A percentile compares a stretch with the other conserved stretches of the same genome.
Evolutionary conservation across 2,113 vertebrate species (phyloP).

Genomic region (Loxodonta africana): DNA sequence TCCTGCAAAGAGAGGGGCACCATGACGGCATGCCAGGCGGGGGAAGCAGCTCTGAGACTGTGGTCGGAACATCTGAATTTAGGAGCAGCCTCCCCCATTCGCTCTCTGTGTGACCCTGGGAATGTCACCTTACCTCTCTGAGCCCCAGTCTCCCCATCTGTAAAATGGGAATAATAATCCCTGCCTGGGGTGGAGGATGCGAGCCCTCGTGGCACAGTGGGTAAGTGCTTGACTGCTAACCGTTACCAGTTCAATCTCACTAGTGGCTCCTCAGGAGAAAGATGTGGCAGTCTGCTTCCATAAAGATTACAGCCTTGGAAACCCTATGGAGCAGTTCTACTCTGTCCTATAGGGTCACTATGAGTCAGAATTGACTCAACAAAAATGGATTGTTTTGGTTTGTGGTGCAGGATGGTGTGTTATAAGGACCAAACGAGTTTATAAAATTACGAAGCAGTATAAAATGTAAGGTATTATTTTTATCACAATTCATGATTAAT

Average conservation of each 20-base stretch:
- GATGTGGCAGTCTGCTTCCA: too few species aligned
- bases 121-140: background rate
- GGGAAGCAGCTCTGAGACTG: background rate
- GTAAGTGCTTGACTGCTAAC: too few species aligned
- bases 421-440: background rate
- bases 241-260: too few species aligned
- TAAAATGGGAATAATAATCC: background rate
- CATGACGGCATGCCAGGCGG: background rate
- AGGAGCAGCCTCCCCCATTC: background rate
- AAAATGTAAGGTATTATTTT: background rate
- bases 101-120: background rate
- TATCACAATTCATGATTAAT: background rate
- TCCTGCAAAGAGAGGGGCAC: conserved; percentile 86
- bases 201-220: too few species aligned
- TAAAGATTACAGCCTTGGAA: too few species aligned
- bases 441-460: background rate
- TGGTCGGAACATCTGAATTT: background rate
- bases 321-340: too few species aligned
- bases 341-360: too few species aligned
- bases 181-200: background rate
- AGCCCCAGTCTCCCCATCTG: background rate
- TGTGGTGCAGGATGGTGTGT: too few species aligned
- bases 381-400: too few species aligned
- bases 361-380: too few species aligned
- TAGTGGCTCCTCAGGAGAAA: too few species aligned